A percentile compares a stretch with the other conserved stretches of the same genome.
These are phyloP conservation scores for Auanema sp. DNA, from an alignment of 2,888 invertebrate genomes.

Conservation along the genomic window DNA sequence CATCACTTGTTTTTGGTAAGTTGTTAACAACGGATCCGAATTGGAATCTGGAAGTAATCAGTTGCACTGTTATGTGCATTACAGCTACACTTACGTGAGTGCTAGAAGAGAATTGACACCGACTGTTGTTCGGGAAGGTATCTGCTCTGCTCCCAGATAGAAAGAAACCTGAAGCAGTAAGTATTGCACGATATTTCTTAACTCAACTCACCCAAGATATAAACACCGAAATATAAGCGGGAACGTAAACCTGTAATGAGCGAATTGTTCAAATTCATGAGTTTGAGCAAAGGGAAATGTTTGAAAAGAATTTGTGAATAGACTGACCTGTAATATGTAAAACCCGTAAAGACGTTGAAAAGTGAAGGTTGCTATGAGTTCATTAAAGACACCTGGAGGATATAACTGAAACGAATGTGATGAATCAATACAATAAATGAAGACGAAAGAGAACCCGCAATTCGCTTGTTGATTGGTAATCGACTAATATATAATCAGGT, in stretches of 20 bases:
- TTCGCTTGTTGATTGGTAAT: conserved; percentile 52
- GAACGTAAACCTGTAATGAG: conserved; percentile 53
- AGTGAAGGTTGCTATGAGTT: conserved; percentile 63
- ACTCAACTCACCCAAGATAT: conserved; percentile 54
- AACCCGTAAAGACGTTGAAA: conserved; percentile 64
- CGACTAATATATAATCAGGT: conserved; percentile 63
- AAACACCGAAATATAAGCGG: conserved; percentile 62
- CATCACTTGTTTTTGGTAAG: conserved; percentile 63
- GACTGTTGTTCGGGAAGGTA: conserved; percentile 63
- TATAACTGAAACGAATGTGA: conserved; percentile 49
- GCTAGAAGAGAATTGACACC: conserved; percentile 63
- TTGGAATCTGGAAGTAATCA: conserved; percentile 51
- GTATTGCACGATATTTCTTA: conserved; percentile 9
- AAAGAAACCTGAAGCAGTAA: conserved; percentile 56
- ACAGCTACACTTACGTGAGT: conserved; percentile 35
- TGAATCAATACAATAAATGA: no score
- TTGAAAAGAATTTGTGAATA: conserved; percentile 7
- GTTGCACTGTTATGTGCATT: neutral
- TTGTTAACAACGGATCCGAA: conserved; percentile 63
- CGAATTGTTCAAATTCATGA: neutral
- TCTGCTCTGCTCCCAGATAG: conserved; percentile 61
- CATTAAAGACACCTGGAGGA: conserved; percentile 64
- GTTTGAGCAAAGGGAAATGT: neutral
- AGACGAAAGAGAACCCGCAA: conserved; percentile 36
- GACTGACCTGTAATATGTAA: conserved; percentile 56